Evolutionary conservation across 2,113 vertebrate genomes (phyloP), one percentile per base, ranked within the genome.

Genomic region (Corydoras maculifer): DNA sequence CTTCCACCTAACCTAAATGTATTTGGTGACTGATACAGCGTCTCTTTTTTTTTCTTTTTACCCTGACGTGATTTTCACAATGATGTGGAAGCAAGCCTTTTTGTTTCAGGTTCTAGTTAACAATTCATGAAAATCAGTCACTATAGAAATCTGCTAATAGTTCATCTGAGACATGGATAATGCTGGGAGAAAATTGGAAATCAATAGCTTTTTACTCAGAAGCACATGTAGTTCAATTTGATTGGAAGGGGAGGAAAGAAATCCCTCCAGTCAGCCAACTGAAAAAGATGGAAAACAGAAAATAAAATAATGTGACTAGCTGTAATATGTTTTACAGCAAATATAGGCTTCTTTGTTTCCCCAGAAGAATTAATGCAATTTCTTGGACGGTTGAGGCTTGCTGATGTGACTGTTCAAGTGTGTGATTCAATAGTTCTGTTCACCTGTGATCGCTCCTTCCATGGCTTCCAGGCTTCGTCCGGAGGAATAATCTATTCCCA

Each of bases 401-500:
- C 65, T 3, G 12, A 62, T 68, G 50, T 62, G 72, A 30, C 63
- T 49, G 65, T 74, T 73, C n/a, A 9, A 73, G 64, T 66, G 64
- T 67, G 72, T 61, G 72, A 73, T 73, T 73, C 63, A 53, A 67
- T 62, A 61, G 72, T 43, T 54, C 58, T 73, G 58, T 54, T 74
- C 90, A 94, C 92, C 91, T 92, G 91, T 88, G 82, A 91, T 82
- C 76, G 90, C 90, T 83, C 90, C 91, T 66, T 96, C 94, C 68
- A 94, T 85, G 83, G 91, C 92, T 79, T 97, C 94, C 85, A 90
- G 82, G 63, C 91, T 94, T 83, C 92, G 93, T 72, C 90, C 93
- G 3, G 94, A 91, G 29, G 91, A 92, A 85, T 95, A 94, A 50
- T 96, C 93, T 78, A 97, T 88, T 72, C 89, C 92, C 80, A 93